A percentile compares a stretch with the other conserved stretches of the same genome.
These are phyloP conservation scores for Leucophenga maculata DNA, from an alignment of 2,888 invertebrate genomes.

Conservation along the genomic window DNA sequence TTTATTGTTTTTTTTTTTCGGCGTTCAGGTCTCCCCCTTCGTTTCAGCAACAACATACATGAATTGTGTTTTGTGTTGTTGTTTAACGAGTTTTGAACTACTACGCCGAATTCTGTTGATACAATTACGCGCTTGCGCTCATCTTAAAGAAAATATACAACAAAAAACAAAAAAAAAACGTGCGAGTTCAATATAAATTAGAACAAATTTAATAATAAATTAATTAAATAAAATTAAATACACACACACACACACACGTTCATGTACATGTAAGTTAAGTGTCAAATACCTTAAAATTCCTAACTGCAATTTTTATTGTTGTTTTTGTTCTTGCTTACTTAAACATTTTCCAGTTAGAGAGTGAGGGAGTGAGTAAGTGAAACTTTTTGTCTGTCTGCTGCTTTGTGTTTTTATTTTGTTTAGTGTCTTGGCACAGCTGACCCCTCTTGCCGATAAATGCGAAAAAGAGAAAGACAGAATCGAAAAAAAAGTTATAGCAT, in stretches of 20 bases:
- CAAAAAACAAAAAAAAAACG: constrained; percentile 16
- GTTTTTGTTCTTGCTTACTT: constrained; percentile 35
- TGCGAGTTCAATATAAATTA: not conserved
- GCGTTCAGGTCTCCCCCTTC: too few relatives aligned
- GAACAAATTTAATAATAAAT: not conserved
- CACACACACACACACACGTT: too few relatives aligned
- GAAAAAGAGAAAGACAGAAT: too few relatives aligned
- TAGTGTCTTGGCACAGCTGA: too few relatives aligned
- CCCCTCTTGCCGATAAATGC: too few relatives aligned
- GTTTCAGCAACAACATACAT: constrained; percentile 44
- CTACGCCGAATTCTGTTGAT: constrained; percentile 34
- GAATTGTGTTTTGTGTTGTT: constrained; percentile 43
- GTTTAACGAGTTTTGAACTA: constrained; percentile 36
- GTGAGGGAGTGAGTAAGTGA: constrained; percentile 20
- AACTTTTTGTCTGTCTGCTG: constrained; percentile 8
- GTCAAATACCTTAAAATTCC: too few relatives aligned
- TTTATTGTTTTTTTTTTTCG: constrained; percentile 21
- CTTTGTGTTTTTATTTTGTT: not conserved
- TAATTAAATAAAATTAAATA: too few relatives aligned
- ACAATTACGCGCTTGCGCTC: constrained; percentile 33
- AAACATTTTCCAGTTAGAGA: too few relatives aligned
- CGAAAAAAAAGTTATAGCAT: too few relatives aligned
- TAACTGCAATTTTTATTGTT: constrained; percentile 16
- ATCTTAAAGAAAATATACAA: constrained; percentile 23
- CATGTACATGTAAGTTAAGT: too few relatives aligned